Percentiles rank a stretch among this genome's conserved stretches.
Evolutionary conservation across 2,797 vertebrate species (phyloP).

Genomic region (Spinus olivaceus): DNA sequence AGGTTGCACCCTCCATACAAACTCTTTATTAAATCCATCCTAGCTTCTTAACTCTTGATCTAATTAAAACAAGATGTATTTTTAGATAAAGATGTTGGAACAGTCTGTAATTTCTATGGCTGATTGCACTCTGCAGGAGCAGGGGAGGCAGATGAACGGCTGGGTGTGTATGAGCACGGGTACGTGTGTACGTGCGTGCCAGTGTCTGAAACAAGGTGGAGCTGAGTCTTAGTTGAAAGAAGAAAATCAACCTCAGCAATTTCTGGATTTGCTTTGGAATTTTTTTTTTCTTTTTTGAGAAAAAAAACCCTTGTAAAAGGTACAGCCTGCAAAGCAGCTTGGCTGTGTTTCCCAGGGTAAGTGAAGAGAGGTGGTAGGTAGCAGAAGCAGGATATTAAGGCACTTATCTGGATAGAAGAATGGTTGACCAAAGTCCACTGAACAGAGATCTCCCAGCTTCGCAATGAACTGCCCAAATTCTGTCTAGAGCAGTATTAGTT

Average conservation of each 20-base stretch:
- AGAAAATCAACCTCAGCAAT: neutral
- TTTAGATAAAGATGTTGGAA: neutral
- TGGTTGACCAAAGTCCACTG: neutral
- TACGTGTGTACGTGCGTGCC: neutral
- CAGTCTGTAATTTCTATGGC: neutral
- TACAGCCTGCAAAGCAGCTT: neutral
- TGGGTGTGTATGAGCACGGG: neutral
- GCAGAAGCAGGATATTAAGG: neutral
- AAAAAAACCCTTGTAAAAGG: neutral
- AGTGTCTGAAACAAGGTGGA: neutral
- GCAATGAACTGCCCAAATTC: neutral
- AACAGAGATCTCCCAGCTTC: neutral
- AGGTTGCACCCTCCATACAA: neutral
- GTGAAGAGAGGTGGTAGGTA: neutral
- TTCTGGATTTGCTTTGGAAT: neutral
- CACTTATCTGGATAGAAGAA: neutral
- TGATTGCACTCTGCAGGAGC: neutral
- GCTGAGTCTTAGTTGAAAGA: neutral
- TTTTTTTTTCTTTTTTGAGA: neutral
- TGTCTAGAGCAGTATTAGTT: neutral
- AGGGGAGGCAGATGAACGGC: neutral
- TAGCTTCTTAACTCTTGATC: neutral
- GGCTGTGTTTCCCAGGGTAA: neutral
- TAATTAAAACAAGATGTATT: slow-evolving; percentile 21
- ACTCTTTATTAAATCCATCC: neutral